Evolutionary conservation across 2,888 invertebrate species (phyloP).

Genomic region (Cosmia trapezina): DNA sequence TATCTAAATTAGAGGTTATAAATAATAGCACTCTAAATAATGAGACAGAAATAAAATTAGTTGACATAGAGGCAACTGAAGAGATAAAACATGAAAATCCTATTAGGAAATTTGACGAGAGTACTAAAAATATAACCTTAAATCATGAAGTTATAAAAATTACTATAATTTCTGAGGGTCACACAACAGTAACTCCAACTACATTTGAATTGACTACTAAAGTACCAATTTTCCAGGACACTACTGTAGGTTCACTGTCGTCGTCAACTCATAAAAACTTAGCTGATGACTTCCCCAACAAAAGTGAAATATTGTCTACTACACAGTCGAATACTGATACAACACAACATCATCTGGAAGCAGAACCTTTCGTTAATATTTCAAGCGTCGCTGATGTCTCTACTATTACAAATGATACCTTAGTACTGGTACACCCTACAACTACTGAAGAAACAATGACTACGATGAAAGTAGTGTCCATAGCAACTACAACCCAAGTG

Average conservation of each 20-base stretch:
- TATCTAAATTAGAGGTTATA: slow-evolving; percentile 69
- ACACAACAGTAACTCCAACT: slow-evolving; percentile 66
- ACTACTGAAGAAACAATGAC: slow-evolving; percentile 41
- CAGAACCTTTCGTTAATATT: slow-evolving; percentile 45
- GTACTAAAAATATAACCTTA: slow-evolving; percentile 57
- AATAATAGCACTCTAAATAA: slow-evolving; percentile 60
- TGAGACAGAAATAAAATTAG: slow-evolving; percentile 60
- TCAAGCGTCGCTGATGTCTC: slow-evolving; percentile 21
- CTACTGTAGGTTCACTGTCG: slow-evolving; percentile 37
- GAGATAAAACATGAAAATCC: slow-evolving; percentile 42
- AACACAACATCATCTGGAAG: slow-evolving; percentile 32
- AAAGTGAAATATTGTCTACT: slow-evolving; percentile 38
- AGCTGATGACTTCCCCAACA: slow-evolving; percentile 41
- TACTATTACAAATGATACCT: slow-evolving; percentile 23
- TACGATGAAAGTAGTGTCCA: slow-evolving; percentile 43
- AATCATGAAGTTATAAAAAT: slow-evolving; percentile 76
- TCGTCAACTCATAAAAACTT: slow-evolving; percentile 21
- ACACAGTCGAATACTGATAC: slow-evolving; percentile 37
- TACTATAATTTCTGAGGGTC: slow-evolving; percentile 73
- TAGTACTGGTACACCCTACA: slow-evolving; percentile 34
- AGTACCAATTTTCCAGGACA: slow-evolving; percentile 72
- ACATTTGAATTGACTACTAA: slow-evolving; percentile 80
- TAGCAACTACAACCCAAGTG: slow-evolving; percentile 22
- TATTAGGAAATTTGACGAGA: slow-evolving; percentile 46
- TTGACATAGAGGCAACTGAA: slow-evolving; percentile 60